Conservation (phyloP, 1,140 invertebrate species). For the Zaprionus lachaisei region DNA sequence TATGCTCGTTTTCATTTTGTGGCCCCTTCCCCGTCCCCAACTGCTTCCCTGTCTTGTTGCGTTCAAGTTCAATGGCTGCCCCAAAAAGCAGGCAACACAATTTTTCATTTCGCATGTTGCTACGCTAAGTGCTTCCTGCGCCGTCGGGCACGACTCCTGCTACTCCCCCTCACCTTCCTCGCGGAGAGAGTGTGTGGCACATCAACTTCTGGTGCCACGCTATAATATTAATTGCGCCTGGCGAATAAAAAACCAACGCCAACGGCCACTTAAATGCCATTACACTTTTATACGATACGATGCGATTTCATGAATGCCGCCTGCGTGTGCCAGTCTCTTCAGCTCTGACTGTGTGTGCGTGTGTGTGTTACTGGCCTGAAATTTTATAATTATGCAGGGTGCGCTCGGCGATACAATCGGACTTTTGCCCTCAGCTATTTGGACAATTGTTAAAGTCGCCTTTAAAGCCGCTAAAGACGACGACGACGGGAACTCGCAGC, state of each 20-base stretch:
- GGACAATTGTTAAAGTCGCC: slow-evolving; percentile 56
- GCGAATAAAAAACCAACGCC: slow-evolving; percentile 50
- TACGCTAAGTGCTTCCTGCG: slow-evolving; percentile 79
- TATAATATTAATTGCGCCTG: slow-evolving; percentile 79
- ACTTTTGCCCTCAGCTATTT: slow-evolving; percentile 65
- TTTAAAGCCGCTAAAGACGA: slow-evolving; percentile 23
- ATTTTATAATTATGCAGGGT: slow-evolving; percentile 80
- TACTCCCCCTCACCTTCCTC: not conserved
- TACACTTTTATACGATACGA: slow-evolving; percentile 66
- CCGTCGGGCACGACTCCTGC: slow-evolving; percentile 23
- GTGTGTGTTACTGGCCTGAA: slow-evolving; percentile 37
- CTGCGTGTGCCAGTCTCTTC: slow-evolving; percentile 29
- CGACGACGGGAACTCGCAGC: slow-evolving; percentile 12
- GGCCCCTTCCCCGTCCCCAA: slow-evolving; percentile 30
- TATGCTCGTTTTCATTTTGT: slow-evolving; percentile 72
- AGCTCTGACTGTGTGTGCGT: slow-evolving; percentile 16
- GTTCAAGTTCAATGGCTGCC: slow-evolving; percentile 58
- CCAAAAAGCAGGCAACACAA: slow-evolving; percentile 65
- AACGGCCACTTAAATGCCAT: slow-evolving; percentile 79
- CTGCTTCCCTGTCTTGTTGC: slow-evolving; percentile 18
- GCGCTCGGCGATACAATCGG: slow-evolving; percentile 56
- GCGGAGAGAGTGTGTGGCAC: slow-evolving; percentile 50
- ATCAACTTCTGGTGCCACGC: slow-evolving; percentile 77
- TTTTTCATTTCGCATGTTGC: slow-evolving; percentile 81
- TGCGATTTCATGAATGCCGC: slow-evolving; percentile 57